These are phyloP conservation scores for Cheilosia vulpina DNA, from an alignment of 2,888 invertebrate genomes.

Conservation along the genomic window DNA sequence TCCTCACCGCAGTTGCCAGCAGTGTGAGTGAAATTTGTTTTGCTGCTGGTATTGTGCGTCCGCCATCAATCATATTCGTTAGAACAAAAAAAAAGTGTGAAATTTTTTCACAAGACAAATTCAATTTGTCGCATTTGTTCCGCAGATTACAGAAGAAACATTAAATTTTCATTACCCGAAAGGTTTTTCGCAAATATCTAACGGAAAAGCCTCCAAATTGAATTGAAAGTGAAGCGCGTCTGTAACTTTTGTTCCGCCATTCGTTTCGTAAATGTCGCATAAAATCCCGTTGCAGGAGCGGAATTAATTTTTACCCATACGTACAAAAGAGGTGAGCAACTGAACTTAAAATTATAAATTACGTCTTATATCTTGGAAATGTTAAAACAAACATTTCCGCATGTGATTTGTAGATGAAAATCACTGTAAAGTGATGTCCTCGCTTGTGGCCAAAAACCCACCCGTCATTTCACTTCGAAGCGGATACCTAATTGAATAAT, in stretches of 20 bases:
- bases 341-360: background rate
- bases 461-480: background rate
- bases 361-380: background rate
- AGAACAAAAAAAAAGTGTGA: background rate
- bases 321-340: constrained; percentile 30
- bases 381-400: background rate
- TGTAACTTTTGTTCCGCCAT: constrained; percentile 50
- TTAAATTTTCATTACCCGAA: background rate
- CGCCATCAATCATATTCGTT: constrained; percentile 55
- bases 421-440: background rate
- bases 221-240: constrained; percentile 30
- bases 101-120: constrained; percentile 7
- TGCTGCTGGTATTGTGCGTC: constrained; percentile 65
- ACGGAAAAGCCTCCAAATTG: background rate
- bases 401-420: constrained; percentile 31
- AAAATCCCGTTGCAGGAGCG: constrained; percentile 65
- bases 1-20: constrained; percentile 21
- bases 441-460: background rate
- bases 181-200: constrained; percentile 1
- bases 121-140: background rate
- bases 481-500: background rate
- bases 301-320: constrained; percentile 23
- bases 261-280: constrained; percentile 56
- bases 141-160: background rate
- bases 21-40: constrained; percentile 56